phyloP scores from a whole-genome alignment of 2,113 vertebrate genomes.

The Bagarius yarrelli region DNA sequence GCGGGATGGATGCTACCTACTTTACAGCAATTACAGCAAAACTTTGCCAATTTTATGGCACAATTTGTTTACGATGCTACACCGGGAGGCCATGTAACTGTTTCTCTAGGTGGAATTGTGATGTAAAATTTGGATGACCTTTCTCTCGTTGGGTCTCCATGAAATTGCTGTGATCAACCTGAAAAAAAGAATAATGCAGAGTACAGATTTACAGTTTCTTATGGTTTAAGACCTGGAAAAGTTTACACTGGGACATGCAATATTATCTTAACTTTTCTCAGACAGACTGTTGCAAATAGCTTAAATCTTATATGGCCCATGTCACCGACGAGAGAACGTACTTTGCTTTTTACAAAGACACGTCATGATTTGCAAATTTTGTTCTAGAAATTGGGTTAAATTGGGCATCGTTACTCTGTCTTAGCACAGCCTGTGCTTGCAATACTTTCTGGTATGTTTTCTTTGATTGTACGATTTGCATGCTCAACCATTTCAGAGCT shows the following conservation, averaged over 20 bases:
- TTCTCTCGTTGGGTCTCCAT: conserved; percentile 17
- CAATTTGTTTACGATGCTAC: conserved; percentile 33
- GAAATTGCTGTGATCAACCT: neutral
- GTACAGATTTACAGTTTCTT: neutral
- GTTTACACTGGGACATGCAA: conserved; percentile 33
- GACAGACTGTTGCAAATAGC: conserved; percentile 21
- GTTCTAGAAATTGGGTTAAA: neutral
- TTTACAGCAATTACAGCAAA: conserved; percentile 27
- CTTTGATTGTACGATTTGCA: too few species aligned
- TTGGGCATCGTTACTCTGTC: conserved; percentile 5
- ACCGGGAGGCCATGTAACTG: conserved; percentile 28
- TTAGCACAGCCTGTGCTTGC: neutral
- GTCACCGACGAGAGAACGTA: conserved; percentile 18
- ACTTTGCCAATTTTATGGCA: neutral
- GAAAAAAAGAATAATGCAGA: neutral
- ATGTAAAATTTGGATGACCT: conserved; percentile 12
- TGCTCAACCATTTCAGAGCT: too few species aligned
- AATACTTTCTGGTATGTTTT: neutral
- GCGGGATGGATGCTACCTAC: conserved; percentile 11
- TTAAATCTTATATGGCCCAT: conserved; percentile 22
- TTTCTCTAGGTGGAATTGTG: neutral
- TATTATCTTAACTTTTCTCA: conserved; percentile 17
- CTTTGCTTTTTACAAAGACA: conserved; percentile 28
- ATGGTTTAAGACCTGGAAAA: too few species aligned
- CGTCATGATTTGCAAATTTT: conserved; percentile 11